Conservation (phyloP, 2,113 vertebrate species). For the Camarhynchus parvulus region DNA sequence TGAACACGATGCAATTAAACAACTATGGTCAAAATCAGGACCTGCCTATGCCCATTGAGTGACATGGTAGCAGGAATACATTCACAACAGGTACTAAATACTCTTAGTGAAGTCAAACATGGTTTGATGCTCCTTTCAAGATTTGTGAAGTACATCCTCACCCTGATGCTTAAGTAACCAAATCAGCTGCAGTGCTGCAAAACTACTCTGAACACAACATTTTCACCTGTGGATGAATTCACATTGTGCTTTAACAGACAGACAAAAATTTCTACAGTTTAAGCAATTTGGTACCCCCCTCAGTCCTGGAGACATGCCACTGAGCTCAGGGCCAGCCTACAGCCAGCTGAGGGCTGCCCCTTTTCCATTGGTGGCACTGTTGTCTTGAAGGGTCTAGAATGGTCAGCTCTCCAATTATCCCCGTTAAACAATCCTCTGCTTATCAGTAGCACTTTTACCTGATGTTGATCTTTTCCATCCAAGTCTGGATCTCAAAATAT, state of each 20-base stretch:
- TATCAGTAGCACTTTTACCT: conserved; percentile 72
- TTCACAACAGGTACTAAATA: not conserved
- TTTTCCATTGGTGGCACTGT: not conserved
- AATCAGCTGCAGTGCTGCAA: not conserved
- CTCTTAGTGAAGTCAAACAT: not conserved
- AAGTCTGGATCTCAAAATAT: conserved; percentile 72
- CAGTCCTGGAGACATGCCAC: not conserved
- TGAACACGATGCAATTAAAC: not conserved
- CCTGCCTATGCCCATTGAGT: not conserved
- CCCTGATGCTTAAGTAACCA: not conserved
- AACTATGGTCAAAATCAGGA: not conserved
- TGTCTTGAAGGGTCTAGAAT: not conserved
- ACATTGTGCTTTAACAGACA: not conserved
- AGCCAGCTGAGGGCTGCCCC: not conserved
- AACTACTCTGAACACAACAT: not conserved
- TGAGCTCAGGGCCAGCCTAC: not conserved
- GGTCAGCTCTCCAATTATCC: not conserved
- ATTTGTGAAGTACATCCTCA: not conserved
- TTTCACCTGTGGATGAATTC: not conserved
- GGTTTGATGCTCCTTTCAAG: not conserved
- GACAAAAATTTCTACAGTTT: not conserved
- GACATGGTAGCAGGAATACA: too few relatives aligned
- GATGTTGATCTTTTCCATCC: conserved; percentile 66
- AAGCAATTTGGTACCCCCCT: not conserved
- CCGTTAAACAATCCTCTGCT: not conserved